Percentiles rank a stretch among this genome's conserved stretches.
Evolutionary conservation across 2,888 invertebrate species (phyloP).

Genomic region (Philereme vetulata): DNA sequence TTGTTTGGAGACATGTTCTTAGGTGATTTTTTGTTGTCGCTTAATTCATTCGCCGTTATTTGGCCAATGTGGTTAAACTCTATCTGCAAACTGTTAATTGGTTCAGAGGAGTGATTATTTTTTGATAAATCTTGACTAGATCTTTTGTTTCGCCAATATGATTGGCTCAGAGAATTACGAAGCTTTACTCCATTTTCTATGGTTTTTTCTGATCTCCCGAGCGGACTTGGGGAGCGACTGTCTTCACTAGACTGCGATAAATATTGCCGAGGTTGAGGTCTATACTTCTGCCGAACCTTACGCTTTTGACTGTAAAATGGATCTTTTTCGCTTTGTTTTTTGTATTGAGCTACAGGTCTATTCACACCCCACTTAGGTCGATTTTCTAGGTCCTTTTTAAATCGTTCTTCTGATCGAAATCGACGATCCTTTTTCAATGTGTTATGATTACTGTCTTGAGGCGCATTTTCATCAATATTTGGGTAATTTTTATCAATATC

Average conservation of each 20-base stretch:
- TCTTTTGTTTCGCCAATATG: slow-evolving; percentile 78
- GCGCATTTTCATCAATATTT: slow-evolving; percentile 78
- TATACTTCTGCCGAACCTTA: slow-evolving; percentile 86
- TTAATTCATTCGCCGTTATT: slow-evolving; percentile 65
- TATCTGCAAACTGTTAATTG: slow-evolving; percentile 70
- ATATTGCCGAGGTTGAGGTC: slow-evolving; percentile 82
- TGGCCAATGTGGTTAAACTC: slow-evolving; percentile 79
- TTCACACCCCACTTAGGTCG: slow-evolving; percentile 91
- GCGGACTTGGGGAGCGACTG: slow-evolving; percentile 84
- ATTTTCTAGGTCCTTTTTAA: slow-evolving; percentile 84
- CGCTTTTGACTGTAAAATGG: slow-evolving; percentile 90
- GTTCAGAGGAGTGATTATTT: slow-evolving; percentile 54
- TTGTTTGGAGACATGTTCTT: slow-evolving; percentile 62
- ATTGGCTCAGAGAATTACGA: slow-evolving; percentile 78
- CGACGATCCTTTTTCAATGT: slow-evolving; percentile 80
- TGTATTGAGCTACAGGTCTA: slow-evolving; percentile 90
- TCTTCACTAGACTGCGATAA: slow-evolving; percentile 85
- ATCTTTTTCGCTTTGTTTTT: slow-evolving; percentile 96
- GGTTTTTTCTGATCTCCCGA: slow-evolving; percentile 64
- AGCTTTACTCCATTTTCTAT: slow-evolving; percentile 66
- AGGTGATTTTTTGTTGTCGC: slow-evolving; percentile 67
- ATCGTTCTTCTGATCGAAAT: slow-evolving; percentile 80
- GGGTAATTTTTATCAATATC: slow-evolving; percentile 81
- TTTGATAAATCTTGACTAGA: slow-evolving; percentile 73
- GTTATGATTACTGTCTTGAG: slow-evolving; percentile 75